A percentile compares a stretch with the other conserved stretches of the same genome.
Evolutionary conservation across 1,140 invertebrate species (phyloP).

Genomic region (Wasmannia auropunctata): DNA sequence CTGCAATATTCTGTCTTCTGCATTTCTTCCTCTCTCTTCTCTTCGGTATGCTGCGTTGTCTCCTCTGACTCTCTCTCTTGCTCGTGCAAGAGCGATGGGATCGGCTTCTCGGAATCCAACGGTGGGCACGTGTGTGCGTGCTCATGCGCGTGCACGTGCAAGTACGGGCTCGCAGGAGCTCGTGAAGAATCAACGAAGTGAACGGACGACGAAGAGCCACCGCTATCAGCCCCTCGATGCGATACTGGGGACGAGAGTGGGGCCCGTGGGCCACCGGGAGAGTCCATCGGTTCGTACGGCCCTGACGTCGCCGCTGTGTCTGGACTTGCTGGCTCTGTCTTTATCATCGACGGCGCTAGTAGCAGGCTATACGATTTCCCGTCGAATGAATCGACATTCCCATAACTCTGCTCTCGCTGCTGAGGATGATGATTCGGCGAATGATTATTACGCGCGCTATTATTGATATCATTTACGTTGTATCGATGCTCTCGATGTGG

Average conservation of each 20-base stretch:
- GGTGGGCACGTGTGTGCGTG: slow-evolving; percentile 63
- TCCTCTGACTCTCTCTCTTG: slow-evolving; percentile 62
- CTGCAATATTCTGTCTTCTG: slow-evolving; percentile 23
- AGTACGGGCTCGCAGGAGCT: slow-evolving; percentile 49
- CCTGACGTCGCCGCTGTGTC: slow-evolving; percentile 79
- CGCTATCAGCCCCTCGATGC: slow-evolving; percentile 76
- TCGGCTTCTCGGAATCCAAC: slow-evolving; percentile 72
- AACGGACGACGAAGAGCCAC: slow-evolving; percentile 65
- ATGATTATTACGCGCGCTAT: slow-evolving; percentile 33
- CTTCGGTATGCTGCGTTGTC: slow-evolving; percentile 48
- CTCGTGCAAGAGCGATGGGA: slow-evolving; percentile 13
- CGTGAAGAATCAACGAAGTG: slow-evolving; percentile 65
- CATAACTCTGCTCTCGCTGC: slow-evolving; percentile 43
- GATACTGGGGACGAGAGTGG: slow-evolving; percentile 62
- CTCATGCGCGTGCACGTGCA: slow-evolving; percentile 67
- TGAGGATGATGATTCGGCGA: slow-evolving; percentile 65
- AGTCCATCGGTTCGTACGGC: slow-evolving; percentile 76
- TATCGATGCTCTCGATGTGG: slow-evolving; percentile 31
- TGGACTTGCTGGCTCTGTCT: slow-evolving; percentile 79
- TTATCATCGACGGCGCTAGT: slow-evolving; percentile 76
- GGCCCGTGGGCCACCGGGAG: slow-evolving; percentile 60
- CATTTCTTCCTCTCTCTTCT: slow-evolving; percentile 46
- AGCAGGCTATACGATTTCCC: slow-evolving; percentile 59
- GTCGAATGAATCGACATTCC: slow-evolving; percentile 68
- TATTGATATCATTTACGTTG: slow-evolving; percentile 28